Conservation (phyloP, 2,113 vertebrate species). For the Chelonoidis abingdonii region DNA sequence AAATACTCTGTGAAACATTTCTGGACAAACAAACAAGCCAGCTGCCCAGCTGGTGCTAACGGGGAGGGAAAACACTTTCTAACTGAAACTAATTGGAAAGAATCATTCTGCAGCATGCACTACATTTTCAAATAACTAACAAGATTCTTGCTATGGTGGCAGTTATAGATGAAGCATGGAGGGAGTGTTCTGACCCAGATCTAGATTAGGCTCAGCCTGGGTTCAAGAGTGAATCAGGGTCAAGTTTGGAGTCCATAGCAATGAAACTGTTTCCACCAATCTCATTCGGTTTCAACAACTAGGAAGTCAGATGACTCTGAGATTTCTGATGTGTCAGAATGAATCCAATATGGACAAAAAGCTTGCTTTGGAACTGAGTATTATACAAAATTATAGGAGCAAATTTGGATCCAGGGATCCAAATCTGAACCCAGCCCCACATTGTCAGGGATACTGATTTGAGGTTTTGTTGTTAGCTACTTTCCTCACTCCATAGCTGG, state of each 20-base stretch:
- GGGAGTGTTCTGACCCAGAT: background rate
- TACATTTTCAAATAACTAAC: background rate
- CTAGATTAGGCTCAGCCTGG: background rate
- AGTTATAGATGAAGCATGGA: background rate
- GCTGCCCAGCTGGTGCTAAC: background rate
- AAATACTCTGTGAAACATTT: background rate
- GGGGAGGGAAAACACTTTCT: background rate
- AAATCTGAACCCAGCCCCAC: background rate
- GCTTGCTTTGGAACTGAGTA: background rate
- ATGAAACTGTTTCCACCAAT: background rate
- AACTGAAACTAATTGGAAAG: background rate
- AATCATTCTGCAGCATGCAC: background rate
- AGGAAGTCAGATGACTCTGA: background rate
- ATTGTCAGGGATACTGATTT: background rate
- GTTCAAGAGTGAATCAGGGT: background rate
- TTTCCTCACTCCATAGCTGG: background rate
- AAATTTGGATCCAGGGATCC: background rate
- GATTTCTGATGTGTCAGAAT: background rate
- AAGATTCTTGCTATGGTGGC: background rate
- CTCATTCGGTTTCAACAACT: background rate
- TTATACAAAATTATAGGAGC: background rate
- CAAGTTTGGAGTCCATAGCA: background rate
- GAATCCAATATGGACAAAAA: background rate
- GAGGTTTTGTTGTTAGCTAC: background rate
- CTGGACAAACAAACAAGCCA: background rate